Evolutionary conservation across 2,113 vertebrate species (phyloP), one percentile per base, ranked within the genome.

Genomic region (Osmerus mordax): DNA sequence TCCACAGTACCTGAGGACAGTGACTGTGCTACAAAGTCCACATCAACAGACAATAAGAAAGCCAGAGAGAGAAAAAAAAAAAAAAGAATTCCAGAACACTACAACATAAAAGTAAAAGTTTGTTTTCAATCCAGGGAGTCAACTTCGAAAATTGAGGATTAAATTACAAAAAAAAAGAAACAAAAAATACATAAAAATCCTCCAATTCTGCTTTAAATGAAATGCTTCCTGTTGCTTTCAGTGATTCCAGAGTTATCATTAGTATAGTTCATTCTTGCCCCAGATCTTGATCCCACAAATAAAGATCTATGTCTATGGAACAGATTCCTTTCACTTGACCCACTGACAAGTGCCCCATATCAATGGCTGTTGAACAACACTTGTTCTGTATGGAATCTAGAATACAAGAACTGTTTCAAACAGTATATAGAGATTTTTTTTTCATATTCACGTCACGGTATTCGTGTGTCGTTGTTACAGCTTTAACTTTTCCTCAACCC

Each of bases 1-100:
- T 89, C 88, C 91, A 93, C 92, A 92, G 92, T 91, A 91, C 90
- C 90, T 89, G 91, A 91, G 90, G 86, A 89, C 91, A 92, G 91
- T 88, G 89, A 92, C 92, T 91, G 91, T 87, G 91, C 92, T 91
- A 91, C 89, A 90, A 86, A 90, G 87, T 91, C 90, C 90, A 90
- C 59, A 74, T 78, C 76, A 79, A 92, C 86, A 84, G 83, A 89
- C 84, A 78, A 81, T 84, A 88, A 84, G n/a, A 85, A 89, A 84
- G 75, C 81, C 82, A 86, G 79, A 81, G 67, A 68, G 71, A 68
- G 21, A 60, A 54, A 52, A 69, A 73, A 18, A 82, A 83, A 80
- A 82, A 69, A 88, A 65, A 65, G 69, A 87, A 84, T 84, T 90
- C 87, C 90, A 91, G 87, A 90, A 87, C 83, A 91, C 87, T 90